A percentile compares a stretch with the other conserved stretches of the same genome.
These are phyloP conservation scores for Myotis pilosus DNA, from an alignment of 2,797 vertebrate genomes.

Conservation along the genomic window DNA sequence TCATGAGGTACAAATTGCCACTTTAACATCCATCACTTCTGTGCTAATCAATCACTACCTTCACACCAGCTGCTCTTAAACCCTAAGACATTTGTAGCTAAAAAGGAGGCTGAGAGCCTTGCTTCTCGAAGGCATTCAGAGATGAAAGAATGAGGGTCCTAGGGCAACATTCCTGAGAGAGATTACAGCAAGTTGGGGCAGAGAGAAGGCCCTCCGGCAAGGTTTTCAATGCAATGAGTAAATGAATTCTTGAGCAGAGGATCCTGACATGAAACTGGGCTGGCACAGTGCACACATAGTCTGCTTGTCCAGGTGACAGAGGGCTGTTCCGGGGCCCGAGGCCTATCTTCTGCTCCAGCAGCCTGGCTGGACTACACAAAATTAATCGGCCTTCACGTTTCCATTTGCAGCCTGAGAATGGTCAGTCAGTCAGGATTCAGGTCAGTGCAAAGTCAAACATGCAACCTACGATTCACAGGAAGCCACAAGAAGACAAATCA, in stretches of 20 bases:
- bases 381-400: conserved; percentile 47
- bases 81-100: background rate
- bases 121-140: background rate
- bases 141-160: background rate
- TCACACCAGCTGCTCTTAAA: background rate
- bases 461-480: background rate
- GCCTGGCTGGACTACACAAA: conserved; percentile 7
- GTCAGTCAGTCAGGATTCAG: background rate
- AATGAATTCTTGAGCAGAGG: background rate
- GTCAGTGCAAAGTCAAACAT: conserved; percentile 23
- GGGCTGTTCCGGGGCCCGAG: background rate
- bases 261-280: background rate
- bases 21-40: background rate
- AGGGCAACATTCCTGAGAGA: background rate
- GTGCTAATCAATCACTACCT: background rate
- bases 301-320: conserved; percentile 26
- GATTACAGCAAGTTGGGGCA: background rate
- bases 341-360: conserved; percentile 10
- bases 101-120: background rate
- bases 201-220: conserved; percentile 10
- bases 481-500: background rate
- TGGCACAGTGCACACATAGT: background rate
- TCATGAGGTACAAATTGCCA: background rate
- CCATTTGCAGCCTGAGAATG: background rate
- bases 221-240: background rate